A percentile compares a stretch with the other conserved stretches of the same genome.
phyloP scores from a whole-genome alignment of 2,113 vertebrate genomes.

The Eulacestoma nigropectus region DNA sequence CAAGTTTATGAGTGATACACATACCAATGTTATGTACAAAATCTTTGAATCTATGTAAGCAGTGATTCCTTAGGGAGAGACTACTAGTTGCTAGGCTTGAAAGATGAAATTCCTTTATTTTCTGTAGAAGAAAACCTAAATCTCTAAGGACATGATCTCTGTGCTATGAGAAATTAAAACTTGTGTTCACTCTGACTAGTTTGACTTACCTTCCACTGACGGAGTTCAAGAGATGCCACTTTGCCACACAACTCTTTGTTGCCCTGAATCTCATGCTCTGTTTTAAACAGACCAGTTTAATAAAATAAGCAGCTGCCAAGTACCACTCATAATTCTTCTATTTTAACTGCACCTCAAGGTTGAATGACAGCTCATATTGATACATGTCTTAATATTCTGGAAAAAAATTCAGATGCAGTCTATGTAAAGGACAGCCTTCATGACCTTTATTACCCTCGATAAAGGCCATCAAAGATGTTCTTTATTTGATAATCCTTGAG shows the following conservation, averaged over 20 bases:
- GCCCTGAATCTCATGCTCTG: background rate
- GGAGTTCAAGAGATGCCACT: background rate
- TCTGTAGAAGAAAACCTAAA: background rate
- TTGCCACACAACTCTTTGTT: background rate
- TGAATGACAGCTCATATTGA: constrained; percentile 8
- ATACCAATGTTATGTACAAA: background rate
- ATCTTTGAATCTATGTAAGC: background rate
- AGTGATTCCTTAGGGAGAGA: background rate
- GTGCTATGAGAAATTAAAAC: background rate
- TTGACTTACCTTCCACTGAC: background rate
- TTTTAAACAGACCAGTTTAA: constrained; percentile 3
- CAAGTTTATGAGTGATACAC: background rate
- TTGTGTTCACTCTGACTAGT: background rate
- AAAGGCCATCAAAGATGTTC: constrained; percentile 20
- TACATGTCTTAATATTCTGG: constrained; percentile 14
- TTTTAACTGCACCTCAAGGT: constrained; percentile 29
- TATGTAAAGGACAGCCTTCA: background rate
- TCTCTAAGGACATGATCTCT: background rate
- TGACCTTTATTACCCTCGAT: constrained; percentile 22
- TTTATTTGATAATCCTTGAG: constrained; percentile 3
- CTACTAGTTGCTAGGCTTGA: background rate
- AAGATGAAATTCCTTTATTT: background rate
- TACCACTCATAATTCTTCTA: constrained; percentile 11
- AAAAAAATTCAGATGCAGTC: background rate
- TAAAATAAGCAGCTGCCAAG: background rate